phyloP scores from a whole-genome alignment of 2,888 invertebrate species.

The Silvanus unidentatus region DNA sequence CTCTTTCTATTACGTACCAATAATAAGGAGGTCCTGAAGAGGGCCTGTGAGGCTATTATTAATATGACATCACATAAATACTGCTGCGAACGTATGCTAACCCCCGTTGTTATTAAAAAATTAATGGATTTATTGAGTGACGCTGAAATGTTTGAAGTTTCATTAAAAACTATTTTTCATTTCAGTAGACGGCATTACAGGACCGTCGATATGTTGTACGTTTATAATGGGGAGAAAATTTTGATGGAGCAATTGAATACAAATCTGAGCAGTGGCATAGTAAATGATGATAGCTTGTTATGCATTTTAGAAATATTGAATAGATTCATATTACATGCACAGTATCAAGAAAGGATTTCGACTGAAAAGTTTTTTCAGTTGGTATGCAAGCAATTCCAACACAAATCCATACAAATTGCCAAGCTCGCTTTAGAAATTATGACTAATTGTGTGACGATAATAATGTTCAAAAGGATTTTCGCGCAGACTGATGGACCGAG shows the following conservation, averaged over 20 bases:
- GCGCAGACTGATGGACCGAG: slow-evolving; percentile 21
- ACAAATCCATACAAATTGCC: slow-evolving; percentile 14
- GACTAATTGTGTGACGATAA: slow-evolving; percentile 17
- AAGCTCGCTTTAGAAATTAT: slow-evolving; percentile 26
- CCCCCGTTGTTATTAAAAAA: slow-evolving; percentile 27
- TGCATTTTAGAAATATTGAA: slow-evolving; percentile 28
- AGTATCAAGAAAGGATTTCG: slow-evolving; percentile 22
- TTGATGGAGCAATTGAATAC: slow-evolving; percentile 27
- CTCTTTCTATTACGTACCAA: slow-evolving; percentile 28
- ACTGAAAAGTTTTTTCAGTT: slow-evolving; percentile 20
- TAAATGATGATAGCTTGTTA: slow-evolving; percentile 22
- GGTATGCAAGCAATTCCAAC: slow-evolving; percentile 19
- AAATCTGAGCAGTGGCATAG: slow-evolving; percentile 14
- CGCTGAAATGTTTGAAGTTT: slow-evolving; percentile 17
- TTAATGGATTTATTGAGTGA: slow-evolving; percentile 23
- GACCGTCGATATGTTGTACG: slow-evolving; percentile 26
- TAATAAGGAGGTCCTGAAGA: slow-evolving; percentile 28
- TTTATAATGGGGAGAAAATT: slow-evolving; percentile 20
- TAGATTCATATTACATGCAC: slow-evolving; percentile 23
- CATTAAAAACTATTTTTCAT: slow-evolving; percentile 29
- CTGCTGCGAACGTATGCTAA: slow-evolving; percentile 35
- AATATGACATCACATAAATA: slow-evolving; percentile 35
- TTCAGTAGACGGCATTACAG: slow-evolving; percentile 27
- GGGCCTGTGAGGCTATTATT: slow-evolving; percentile 30
- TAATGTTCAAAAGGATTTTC: slow-evolving; percentile 25